Percentiles rank a stretch among this genome's conserved stretches.
phyloP scores from a whole-genome alignment of 2,797 vertebrate species.

The Xyrichtys novacula region DNA sequence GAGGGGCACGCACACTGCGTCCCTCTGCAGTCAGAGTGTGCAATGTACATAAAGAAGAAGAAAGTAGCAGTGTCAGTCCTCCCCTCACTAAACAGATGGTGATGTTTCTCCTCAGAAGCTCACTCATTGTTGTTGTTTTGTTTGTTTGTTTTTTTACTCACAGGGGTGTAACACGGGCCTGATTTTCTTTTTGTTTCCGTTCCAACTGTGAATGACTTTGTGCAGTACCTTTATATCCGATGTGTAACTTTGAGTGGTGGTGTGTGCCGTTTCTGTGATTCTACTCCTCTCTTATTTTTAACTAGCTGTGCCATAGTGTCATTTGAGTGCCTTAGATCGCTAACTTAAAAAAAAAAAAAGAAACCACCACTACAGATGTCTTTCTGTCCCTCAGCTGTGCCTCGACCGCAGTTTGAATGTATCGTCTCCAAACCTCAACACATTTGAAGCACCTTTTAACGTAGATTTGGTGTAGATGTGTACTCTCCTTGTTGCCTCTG shows the following conservation, averaged over 20 bases:
- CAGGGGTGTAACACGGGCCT: constrained; percentile 60
- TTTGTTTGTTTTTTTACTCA: constrained; percentile 49
- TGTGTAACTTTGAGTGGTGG: constrained; percentile 66
- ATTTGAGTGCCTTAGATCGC: constrained; percentile 88
- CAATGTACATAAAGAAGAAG: constrained; percentile 72
- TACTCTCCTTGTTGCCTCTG: constrained; percentile 69
- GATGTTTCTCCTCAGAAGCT: constrained; percentile 42
- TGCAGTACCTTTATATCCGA: constrained; percentile 72
- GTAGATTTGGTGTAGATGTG: constrained; percentile 55
- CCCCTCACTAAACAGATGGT: constrained; percentile 41
- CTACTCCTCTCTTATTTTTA: constrained; percentile 13
- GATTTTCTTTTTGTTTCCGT: constrained; percentile 57
- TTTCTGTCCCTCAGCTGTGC: constrained; percentile 82
- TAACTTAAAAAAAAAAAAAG: constrained; percentile 78
- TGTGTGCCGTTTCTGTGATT: constrained; percentile 50
- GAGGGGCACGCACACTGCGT: constrained; percentile 4
- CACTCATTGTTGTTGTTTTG: constrained; percentile 5
- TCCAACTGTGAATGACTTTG: constrained; percentile 81
- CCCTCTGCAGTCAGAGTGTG: constrained; percentile 55
- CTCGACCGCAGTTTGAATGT: constrained; percentile 86
- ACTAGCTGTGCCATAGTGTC: constrained; percentile 85
- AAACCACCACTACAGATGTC: constrained; percentile 79
- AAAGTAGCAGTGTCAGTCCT: constrained; percentile 54
- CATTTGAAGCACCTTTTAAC: constrained; percentile 78
- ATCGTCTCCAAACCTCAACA: constrained; percentile 84